Evolutionary conservation across 2,113 vertebrate genomes (phyloP), one percentile per base, ranked within the genome.

Genomic region (Rhinichthys klamathensis): DNA sequence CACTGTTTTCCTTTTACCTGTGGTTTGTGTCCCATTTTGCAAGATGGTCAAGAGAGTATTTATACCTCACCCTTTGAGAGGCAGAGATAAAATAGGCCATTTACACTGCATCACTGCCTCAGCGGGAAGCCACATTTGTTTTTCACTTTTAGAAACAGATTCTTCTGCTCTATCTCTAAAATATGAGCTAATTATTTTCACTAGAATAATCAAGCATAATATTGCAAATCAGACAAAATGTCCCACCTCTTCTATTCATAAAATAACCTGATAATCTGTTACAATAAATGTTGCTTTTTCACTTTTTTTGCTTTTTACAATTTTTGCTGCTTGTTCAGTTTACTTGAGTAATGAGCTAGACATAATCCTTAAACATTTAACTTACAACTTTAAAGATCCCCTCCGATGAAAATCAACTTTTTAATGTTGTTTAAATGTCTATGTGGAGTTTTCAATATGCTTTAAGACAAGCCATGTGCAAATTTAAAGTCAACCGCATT

Each of bases 11-110:
- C 16, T 27, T n/a, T 54, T 82, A 83, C 49, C 67, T 58, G 67
- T 16, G 30, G 67, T 72, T 83, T 73, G 13, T 83, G 81, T 70
- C 81, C 81, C 51, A 83, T 83, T 83, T 83, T 56, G 81, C 49
- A 38, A 83, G 46, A 82, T 72, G 65, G 80, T 82, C 80, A 82
- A 72, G 67, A 83, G 65, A 83, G 67, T 83, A 85, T 79, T 70
- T 70, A 80, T 70, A 79, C 63, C 61, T 80, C 49, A 79, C 46
- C 84, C 54, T 73, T 74, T 72, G 75, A 80, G 75, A 60, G 30
- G 49, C 35, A 13, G n/a, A 30, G 76, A 41, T 25, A 80, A 85
- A 73, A 61, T 67, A 80, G 76, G 76, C 58, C 74, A 76, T 76
- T 87, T 84, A 51, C 83, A n/a, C 67, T 10, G 76, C 56, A 81